These are phyloP conservation scores for Carollia perspicillata DNA, from an alignment of 2,113 vertebrate species.

Conservation along the genomic window DNA sequence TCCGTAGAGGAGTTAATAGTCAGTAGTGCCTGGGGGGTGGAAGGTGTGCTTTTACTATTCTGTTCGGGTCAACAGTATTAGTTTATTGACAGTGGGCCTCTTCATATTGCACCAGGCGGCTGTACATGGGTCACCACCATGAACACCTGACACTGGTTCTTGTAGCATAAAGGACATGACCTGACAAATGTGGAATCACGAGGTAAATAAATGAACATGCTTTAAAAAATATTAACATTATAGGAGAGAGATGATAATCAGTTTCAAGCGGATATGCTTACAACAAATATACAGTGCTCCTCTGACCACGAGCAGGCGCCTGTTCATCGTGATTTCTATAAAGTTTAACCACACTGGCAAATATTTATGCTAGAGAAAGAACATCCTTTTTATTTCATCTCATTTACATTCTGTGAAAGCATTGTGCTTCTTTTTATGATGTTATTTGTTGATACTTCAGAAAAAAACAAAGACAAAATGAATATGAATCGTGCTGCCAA, in stretches of 20 bases:
- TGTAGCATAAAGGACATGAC: slow-evolving; percentile 14
- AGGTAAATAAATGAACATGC: slow-evolving; percentile 34
- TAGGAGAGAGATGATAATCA: slow-evolving; percentile 7
- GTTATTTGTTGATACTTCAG: slow-evolving; percentile 44
- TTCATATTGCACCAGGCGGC: slow-evolving; percentile 20
- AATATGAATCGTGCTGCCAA: not conserved
- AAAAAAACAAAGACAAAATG: slow-evolving; percentile 5
- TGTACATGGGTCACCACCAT: slow-evolving; percentile 30
- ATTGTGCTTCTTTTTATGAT: slow-evolving; percentile 6
- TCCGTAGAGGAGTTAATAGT: slow-evolving; percentile 42
- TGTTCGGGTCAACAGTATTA: slow-evolving; percentile 65
- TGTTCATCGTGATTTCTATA: not conserved
- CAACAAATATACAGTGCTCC: not conserved
- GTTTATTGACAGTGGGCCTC: slow-evolving; percentile 51
- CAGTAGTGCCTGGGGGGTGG: slow-evolving; percentile 24
- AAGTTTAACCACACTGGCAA: slow-evolving; percentile 34
- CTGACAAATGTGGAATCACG: slow-evolving; percentile 38
- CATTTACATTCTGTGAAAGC: slow-evolving; percentile 35
- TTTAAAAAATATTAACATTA: slow-evolving; percentile 25
- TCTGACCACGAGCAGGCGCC: not conserved
- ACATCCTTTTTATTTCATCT: slow-evolving; percentile 20
- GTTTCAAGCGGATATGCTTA: not conserved
- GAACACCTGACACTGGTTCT: slow-evolving; percentile 38
- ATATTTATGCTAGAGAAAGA: slow-evolving; percentile 50
- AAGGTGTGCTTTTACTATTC: slow-evolving; percentile 37